Base-by-base conservation (phyloP, 2,113 vertebrate species). In the Collichthys lucidus region DNA sequence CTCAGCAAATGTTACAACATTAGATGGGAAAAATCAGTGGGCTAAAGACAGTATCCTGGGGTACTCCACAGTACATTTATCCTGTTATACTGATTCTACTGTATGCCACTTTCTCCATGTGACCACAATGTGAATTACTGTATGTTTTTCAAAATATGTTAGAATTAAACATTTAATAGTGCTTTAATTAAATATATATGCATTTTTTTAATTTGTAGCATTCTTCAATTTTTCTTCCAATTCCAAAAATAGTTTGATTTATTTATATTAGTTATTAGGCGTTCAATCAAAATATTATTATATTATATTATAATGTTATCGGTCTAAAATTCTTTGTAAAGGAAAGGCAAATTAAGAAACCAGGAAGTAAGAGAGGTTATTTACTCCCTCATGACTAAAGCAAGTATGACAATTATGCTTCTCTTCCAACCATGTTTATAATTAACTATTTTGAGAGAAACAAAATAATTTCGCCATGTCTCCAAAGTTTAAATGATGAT, bases 401-500 rank as follows among this genome's bases (percentile, higher is more conserved):
- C 74, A 80, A 85, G 24, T 22, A 64, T 16, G 57, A 19, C 44
- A 81, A 35, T 77, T 57, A 46, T 53, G 35, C 72, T 60, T 81
- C 16, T 42, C 55, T 49, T 35, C 22, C 53, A 10, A 46, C 29
- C 26, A 35, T 68, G 65, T 67, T 86, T 75, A 77, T 82, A 88
- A 90, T 90, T 20, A 85, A 80, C 64, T 74, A 66, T 84, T 88
- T 85, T 70, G 46, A 66, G 65, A 52, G 46, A 77, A 77, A 67
- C 9, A 59, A 59, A 85, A 89, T 86, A 46, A 89, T 74, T 74
- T 65, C 74, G 84, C 44, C 52, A 29, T 73, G 69, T 85, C 82
- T 91, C 91, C 87, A 92, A 92, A 94, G 91, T 94, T 93, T 94
- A 94, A 93, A 89, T 65, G 77, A 75, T 73, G 84, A 92, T 86